Percentiles rank a stretch among this genome's conserved stretches.
These are phyloP conservation scores for Leucozona laternaria DNA, from an alignment of 2,888 invertebrate species.

Conservation along the genomic window DNA sequence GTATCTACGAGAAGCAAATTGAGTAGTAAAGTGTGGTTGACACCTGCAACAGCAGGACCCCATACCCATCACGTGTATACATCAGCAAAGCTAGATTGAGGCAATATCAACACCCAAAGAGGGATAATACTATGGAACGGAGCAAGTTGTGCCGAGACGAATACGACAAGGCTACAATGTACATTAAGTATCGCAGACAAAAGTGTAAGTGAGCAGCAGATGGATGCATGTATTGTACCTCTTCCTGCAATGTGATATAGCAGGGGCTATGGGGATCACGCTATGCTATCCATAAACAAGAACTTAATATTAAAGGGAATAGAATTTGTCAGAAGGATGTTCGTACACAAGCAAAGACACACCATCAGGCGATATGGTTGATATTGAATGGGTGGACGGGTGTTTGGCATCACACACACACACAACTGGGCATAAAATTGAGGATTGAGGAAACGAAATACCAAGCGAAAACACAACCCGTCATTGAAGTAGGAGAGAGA, in stretches of 20 bases:
- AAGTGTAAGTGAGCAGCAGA: conserved; percentile 52
- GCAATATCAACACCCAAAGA: conserved; percentile 20
- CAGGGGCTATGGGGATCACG: conserved; percentile 12
- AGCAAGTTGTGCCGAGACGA: background rate
- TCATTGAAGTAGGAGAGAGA: background rate
- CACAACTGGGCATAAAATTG: background rate
- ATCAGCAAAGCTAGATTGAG: background rate
- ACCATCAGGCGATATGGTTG: background rate
- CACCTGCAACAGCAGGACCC: conserved; percentile 60
- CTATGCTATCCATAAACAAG: conserved; percentile 57
- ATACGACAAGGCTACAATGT: conserved; percentile 11
- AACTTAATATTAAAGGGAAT: conserved; percentile 61
- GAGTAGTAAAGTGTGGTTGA: conserved; percentile 72
- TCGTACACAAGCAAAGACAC: conserved; percentile 20
- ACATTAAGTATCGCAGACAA: conserved; percentile 33
- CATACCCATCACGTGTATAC: background rate
- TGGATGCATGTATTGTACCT: conserved; percentile 24
- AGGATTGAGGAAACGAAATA: conserved; percentile 1
- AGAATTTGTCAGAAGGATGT: conserved; percentile 55
- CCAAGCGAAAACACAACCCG: background rate
- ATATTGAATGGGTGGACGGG: background rate
- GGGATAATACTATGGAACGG: conserved; percentile 6
- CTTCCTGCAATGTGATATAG: conserved; percentile 1
- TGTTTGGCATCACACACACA: background rate
- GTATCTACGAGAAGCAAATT: conserved; percentile 69